A percentile compares a stretch with the other conserved stretches of the same genome.
Evolutionary conservation across 2,113 vertebrate species (phyloP).

Genomic region (Lates calcarifer): DNA sequence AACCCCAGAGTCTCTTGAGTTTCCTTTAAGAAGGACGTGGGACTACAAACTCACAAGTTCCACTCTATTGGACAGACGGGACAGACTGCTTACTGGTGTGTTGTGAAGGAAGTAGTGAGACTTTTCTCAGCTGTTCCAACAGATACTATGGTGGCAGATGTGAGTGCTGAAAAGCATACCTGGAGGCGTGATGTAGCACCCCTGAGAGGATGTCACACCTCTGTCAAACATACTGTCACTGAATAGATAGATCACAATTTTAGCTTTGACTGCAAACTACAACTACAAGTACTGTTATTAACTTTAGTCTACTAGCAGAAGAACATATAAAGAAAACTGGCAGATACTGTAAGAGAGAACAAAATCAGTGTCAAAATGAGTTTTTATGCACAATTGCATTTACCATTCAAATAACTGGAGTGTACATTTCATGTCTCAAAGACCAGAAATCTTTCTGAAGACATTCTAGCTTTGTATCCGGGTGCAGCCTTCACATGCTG

Average conservation of each 20-base stretch:
- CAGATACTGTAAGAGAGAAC: neutral
- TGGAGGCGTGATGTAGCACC: constrained; percentile 52
- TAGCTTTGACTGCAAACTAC: neutral
- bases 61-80: neutral
- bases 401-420: neutral
- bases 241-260: neutral
- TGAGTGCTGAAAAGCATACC: constrained; percentile 24
- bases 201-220: constrained; percentile 42
- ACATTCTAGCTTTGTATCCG: constrained; percentile 23
- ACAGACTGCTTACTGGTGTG: neutral
- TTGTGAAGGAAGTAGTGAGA: constrained; percentile 5
- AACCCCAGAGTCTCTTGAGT: constrained; percentile 14
- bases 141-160: constrained; percentile 41
- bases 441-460: neutral
- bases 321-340: neutral
- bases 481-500: neutral
- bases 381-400: neutral
- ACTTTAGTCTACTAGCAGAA: neutral
- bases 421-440: neutral
- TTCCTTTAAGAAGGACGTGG: constrained; percentile 11
- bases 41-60: neutral
- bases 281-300: neutral
- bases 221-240: constrained; percentile 21
- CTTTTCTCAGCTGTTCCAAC: constrained; percentile 48
- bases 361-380: neutral